A percentile compares a stretch with the other conserved stretches of the same genome.
Evolutionary conservation across 2,113 vertebrate genomes (phyloP).

Genomic region (Dicrurus megarhynchus): DNA sequence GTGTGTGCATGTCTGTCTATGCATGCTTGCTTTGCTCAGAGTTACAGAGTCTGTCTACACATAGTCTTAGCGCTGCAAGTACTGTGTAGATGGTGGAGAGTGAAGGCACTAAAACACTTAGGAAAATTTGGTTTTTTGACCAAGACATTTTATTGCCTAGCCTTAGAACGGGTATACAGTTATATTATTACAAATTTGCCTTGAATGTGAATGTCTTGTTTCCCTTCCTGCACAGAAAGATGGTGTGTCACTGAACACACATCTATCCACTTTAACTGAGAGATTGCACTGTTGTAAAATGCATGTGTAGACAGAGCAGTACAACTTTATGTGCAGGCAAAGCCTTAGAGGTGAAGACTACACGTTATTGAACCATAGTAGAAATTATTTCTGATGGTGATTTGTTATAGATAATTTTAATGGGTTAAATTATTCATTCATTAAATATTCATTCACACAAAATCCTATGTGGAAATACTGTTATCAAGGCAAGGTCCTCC

Average conservation of each 20-base stretch:
- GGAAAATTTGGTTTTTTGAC: neutral
- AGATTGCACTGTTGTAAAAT: neutral
- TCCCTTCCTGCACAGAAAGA: neutral
- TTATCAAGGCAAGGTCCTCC: neutral
- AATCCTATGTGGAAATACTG: neutral
- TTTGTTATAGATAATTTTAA: neutral
- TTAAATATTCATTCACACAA: neutral
- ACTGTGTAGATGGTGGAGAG: neutral
- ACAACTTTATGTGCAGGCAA: neutral
- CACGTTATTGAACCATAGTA: neutral
- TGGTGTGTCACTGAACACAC: neutral
- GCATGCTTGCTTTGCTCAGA: neutral
- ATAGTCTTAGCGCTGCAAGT: neutral
- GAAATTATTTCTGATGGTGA: neutral
- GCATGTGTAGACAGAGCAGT: fast-evolving
- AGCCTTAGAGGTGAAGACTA: neutral
- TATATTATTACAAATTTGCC: neutral
- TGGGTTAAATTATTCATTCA: too few species aligned
- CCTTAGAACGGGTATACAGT: neutral
- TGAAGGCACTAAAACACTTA: neutral
- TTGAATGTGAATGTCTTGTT: neutral
- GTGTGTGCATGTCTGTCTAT: neutral
- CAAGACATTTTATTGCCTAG: neutral
- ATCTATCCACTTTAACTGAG: neutral
- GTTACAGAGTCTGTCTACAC: neutral